Conservation (phyloP, 2,888 invertebrate species). For the Ernsta delagoae region DNA sequence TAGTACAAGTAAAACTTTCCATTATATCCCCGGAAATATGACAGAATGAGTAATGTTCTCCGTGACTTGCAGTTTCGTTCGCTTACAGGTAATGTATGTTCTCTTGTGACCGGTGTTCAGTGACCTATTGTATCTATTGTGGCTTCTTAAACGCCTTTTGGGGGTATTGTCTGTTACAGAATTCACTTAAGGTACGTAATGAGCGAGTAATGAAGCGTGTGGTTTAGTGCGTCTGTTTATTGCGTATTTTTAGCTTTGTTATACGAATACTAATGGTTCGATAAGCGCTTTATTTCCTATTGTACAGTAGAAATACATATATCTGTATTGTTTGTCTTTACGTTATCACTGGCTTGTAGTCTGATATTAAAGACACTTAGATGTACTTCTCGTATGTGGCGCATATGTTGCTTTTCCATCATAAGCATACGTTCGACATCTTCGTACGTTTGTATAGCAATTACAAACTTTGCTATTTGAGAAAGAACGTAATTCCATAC, state of each 20-base stretch:
- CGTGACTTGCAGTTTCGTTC: constrained; percentile 48
- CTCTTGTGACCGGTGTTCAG: constrained; percentile 48
- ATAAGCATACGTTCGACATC: not conserved
- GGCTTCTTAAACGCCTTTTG: constrained; percentile 23
- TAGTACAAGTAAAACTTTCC: constrained; percentile 6
- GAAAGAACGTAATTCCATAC: constrained; percentile 7
- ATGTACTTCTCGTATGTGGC: not conserved
- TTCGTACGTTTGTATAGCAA: not conserved
- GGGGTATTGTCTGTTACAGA: constrained; percentile 23
- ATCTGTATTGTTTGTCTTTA: not conserved
- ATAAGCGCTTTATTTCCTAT: not conserved
- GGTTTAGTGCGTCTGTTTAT: not conserved
- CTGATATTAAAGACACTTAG: not conserved
- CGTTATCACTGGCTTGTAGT: not conserved
- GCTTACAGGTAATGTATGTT: constrained; percentile 55
- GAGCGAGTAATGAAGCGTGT: constrained; percentile 3
- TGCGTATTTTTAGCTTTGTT: not conserved
- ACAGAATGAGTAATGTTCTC: constrained; percentile 44
- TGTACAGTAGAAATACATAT: not conserved
- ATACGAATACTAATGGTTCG: not conserved
- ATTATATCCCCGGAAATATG: constrained; percentile 24
- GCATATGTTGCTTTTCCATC: not conserved
- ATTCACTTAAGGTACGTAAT: constrained; percentile 13
- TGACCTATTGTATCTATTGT: constrained; percentile 47
- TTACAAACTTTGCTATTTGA: not conserved